These are phyloP conservation scores for Noctilio leporinus DNA, from an alignment of 2,113 vertebrate genomes.

Conservation along the genomic window DNA sequence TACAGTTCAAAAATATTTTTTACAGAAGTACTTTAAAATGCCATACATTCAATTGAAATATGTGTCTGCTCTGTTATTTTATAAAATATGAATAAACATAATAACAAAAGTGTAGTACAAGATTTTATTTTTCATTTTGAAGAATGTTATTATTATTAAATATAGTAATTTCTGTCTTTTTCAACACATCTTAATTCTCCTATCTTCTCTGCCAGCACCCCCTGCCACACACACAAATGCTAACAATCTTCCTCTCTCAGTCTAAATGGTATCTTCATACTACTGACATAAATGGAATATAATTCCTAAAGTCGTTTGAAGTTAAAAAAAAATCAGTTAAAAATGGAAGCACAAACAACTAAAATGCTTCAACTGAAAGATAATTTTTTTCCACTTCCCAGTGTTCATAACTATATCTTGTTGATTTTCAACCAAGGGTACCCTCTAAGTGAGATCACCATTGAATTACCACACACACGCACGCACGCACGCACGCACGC, in stretches of 20 bases:
- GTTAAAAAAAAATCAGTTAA: not conserved
- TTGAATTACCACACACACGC: not conserved
- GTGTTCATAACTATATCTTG: not conserved
- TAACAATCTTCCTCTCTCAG: fast-evolving
- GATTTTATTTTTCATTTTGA: not conserved
- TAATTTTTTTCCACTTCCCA: not conserved
- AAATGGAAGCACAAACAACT: not conserved
- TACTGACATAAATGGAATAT: not conserved
- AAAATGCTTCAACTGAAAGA: not conserved
- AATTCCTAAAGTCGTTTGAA: not conserved
- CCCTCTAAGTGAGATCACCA: not conserved
- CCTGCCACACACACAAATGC: fast-evolving
- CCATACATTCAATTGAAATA: not conserved
- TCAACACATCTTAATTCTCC: not conserved
- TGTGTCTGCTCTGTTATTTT: not conserved
- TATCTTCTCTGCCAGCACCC: fast-evolving
- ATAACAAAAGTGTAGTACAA: not conserved
- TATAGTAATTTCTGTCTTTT: not conserved
- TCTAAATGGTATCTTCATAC: fast-evolving
- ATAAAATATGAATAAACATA: not conserved
- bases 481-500: not conserved
- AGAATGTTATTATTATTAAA: not conserved
- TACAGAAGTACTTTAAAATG: not conserved
- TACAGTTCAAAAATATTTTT: not conserved
- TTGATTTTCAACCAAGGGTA: not conserved